Evolutionary conservation across 2,113 vertebrate species (phyloP), one percentile per base, ranked within the genome.

Genomic region (Opisthocomus hoazin): DNA sequence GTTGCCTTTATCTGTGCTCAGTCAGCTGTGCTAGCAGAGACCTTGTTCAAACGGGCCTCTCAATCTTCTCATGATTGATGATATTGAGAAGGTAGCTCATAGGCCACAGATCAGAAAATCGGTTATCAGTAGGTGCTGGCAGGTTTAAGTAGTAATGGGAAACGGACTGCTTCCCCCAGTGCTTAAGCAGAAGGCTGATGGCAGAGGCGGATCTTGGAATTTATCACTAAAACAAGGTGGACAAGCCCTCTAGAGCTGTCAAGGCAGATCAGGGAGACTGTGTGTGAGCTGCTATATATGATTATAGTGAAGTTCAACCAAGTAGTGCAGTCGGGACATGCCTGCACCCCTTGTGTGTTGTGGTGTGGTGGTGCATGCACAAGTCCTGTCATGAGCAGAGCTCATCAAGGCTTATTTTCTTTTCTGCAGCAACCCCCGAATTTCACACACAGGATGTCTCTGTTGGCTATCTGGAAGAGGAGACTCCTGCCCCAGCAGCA

Each of bases 391-490:
- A 11, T 0, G 10, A 65, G 23, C 70, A 46, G 24, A 15, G 15
- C 21, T 87, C 37, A 27, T 78, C 18, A 79, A 36, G 58, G 21
- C 20, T 87, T 76, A 5, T 79, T 81, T 21, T 64, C 34, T 79
- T 56, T 71, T 85, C n/a, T 69, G 48, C 56, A 98, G 98, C 96
- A 73, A 96, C 97, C 24, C 94, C 97, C 0, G 98, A 99, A 94
- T 95, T 97, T 76, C 91, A 98, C 53, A 39, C 90, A 0, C 98
- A 98, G 88, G 98, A 97, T 30, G 26, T 85, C 27, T 71, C 97
- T 69, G 82, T 24, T 54, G 54, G 89, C 32, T 98, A 98, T 93
- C 77, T 97, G 15, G 99, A 99, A 39, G 99, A 99, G 68, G 96
- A 97, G 26, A 83, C 85, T 41, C 13, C 96, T 22, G 88, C 90